Evolutionary conservation across 2,797 vertebrate species (phyloP).

Genomic region (Gymnocypris eckloni): DNA sequence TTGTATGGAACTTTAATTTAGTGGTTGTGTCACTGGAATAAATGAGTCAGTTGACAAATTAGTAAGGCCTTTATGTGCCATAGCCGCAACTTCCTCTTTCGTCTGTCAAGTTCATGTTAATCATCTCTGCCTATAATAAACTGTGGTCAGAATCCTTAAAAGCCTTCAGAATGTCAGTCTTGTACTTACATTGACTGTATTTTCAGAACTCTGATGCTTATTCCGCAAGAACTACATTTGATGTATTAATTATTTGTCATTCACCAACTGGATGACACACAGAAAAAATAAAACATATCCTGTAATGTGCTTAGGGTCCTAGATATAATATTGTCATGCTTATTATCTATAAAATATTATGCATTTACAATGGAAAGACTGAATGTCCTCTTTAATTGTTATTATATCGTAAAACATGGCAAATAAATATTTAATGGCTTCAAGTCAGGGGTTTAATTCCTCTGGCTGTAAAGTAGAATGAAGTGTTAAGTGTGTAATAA

Average conservation of each 20-base stretch:
- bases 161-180: slow-evolving; percentile 26
- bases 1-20: slow-evolving; percentile 54
- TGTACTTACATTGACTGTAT: neutral
- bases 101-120: slow-evolving; percentile 36
- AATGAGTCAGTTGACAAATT: slow-evolving; percentile 57
- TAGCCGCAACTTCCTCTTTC: slow-evolving; percentile 45
- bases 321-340: slow-evolving; percentile 7
- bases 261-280: slow-evolving; percentile 54
- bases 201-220: neutral
- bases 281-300: slow-evolving; percentile 53
- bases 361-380: neutral
- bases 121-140: slow-evolving; percentile 43
- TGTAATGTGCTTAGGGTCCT: slow-evolving; percentile 52
- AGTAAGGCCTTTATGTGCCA: slow-evolving; percentile 44
- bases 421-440: slow-evolving; percentile 29
- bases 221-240: neutral
- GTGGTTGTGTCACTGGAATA: slow-evolving; percentile 57
- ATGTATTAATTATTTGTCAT: neutral
- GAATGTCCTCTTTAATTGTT: slow-evolving; percentile 7
- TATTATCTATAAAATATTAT: neutral
- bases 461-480: slow-evolving; percentile 29
- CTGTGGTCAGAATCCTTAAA: slow-evolving; percentile 39
- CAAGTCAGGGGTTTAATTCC: neutral
- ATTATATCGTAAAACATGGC: neutral
- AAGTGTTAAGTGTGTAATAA: slow-evolving; percentile 40